phyloP scores from a whole-genome alignment of 2,113 vertebrate genomes.

The Semnornis frantzii region DNA sequence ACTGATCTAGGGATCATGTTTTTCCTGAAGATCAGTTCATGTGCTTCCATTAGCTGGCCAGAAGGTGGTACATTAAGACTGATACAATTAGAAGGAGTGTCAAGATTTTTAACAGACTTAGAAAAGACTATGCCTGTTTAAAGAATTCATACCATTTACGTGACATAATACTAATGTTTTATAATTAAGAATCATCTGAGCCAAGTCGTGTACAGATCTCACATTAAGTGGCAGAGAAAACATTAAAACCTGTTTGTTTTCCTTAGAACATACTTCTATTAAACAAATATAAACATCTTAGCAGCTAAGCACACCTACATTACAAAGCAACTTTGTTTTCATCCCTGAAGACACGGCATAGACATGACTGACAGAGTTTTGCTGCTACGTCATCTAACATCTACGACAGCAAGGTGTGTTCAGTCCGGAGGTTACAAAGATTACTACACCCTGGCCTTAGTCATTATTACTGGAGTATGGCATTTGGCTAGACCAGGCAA shows the following conservation, averaged over 20 bases:
- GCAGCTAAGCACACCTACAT: neutral
- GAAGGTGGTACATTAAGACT: conserved; percentile 67
- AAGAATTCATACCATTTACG: neutral
- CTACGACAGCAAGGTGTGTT: neutral
- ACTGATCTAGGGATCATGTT: neutral
- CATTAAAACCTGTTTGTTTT: neutral
- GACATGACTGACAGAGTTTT: neutral
- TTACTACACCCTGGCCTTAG: neutral
- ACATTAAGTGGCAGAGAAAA: neutral
- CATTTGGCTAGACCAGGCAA: neutral
- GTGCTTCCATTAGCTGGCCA: conserved; percentile 51
- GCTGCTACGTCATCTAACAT: neutral
- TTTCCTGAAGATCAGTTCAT: neutral
- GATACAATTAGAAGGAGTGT: neutral
- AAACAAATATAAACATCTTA: neutral
- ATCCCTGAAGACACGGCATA: neutral
- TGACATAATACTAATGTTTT: neutral
- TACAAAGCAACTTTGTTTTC: neutral
- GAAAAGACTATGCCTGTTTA: neutral
- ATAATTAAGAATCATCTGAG: neutral
- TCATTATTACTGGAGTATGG: neutral
- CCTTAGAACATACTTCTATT: neutral
- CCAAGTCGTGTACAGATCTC: neutral
- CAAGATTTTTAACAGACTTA: neutral
- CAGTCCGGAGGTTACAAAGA: neutral